These are phyloP conservation scores for Chorisops tibialis DNA, from an alignment of 2,888 invertebrate genomes.

Conservation along the genomic window DNA sequence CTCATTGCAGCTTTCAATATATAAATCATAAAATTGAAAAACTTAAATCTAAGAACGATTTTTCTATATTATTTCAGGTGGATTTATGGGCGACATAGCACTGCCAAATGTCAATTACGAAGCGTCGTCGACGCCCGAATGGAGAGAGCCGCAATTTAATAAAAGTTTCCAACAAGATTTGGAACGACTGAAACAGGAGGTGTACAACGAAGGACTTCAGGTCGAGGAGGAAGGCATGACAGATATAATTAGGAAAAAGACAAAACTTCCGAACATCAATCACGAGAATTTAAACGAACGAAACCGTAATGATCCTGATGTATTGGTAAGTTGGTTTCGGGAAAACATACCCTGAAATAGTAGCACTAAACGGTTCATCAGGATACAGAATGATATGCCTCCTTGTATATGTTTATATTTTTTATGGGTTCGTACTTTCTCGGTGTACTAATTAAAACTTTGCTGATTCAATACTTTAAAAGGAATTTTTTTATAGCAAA, in stretches of 20 bases:
- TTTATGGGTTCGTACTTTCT: no score
- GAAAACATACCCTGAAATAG: no score
- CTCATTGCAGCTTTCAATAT: no score
- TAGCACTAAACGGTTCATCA: no score
- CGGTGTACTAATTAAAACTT: no score
- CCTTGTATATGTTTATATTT: no score
- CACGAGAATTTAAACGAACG: conserved; percentile 53
- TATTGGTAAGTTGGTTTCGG: conserved; percentile 42
- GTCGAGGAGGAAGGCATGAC: conserved; percentile 81
- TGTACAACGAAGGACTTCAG: conserved; percentile 74
- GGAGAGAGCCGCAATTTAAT: conserved; percentile 56
- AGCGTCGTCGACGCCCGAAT: conserved; percentile 28
- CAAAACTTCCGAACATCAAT: conserved; percentile 60
- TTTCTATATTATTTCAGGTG: conserved; percentile 55
- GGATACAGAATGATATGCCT: no score
- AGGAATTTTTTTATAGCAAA: no score
- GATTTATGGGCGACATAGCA: conserved; percentile 82
- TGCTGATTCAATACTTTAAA: no score
- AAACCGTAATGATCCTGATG: conserved; percentile 39
- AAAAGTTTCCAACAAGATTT: conserved; percentile 71
- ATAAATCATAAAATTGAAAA: not conserved
- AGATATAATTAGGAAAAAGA: conserved; percentile 68
- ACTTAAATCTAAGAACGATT: not conserved
- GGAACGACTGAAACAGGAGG: conserved; percentile 78
- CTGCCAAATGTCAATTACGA: conserved; percentile 61